Percentiles rank a stretch among this genome's conserved stretches.
Evolutionary conservation across 2,888 invertebrate species (phyloP).

Genomic region (Synanthedon formicaeformis): DNA sequence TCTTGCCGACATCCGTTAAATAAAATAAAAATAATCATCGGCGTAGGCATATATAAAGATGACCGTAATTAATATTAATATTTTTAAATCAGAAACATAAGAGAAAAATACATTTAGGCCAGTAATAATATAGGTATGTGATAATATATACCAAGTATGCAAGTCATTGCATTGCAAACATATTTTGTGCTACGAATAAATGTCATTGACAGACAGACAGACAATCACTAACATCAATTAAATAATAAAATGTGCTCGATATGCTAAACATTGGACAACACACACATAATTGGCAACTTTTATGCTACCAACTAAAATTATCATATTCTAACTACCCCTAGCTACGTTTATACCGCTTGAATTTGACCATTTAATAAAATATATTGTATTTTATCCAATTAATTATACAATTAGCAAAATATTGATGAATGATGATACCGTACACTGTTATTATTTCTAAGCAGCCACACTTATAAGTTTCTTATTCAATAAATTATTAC

Average conservation of each 20-base stretch:
- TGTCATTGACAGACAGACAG: not conserved
- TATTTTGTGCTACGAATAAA: not conserved
- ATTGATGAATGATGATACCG: constrained; percentile 27
- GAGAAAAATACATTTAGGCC: no score
- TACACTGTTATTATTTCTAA: no score
- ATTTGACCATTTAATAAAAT: constrained; percentile 44
- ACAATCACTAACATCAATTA: constrained; percentile 22
- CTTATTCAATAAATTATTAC: no score
- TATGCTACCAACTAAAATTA: constrained; percentile 12
- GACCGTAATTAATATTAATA: no score
- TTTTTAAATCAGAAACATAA: no score
- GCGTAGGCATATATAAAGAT: no score
- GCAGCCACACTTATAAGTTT: no score
- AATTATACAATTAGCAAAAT: constrained; percentile 31
- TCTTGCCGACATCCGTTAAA: no score
- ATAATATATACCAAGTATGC: no score
- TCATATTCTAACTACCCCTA: constrained; percentile 29
- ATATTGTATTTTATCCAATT: constrained; percentile 20
- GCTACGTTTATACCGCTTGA: constrained; percentile 35
- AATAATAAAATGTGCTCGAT: constrained; percentile 24
- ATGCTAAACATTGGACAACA: constrained; percentile 12
- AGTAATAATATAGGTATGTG: no score
- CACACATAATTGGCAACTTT: constrained; percentile 16
- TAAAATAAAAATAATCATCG: no score
- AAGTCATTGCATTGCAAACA: no score